These are phyloP conservation scores for Macrosoma leucophasiata DNA, from an alignment of 2,888 invertebrate genomes.

Conservation along the genomic window DNA sequence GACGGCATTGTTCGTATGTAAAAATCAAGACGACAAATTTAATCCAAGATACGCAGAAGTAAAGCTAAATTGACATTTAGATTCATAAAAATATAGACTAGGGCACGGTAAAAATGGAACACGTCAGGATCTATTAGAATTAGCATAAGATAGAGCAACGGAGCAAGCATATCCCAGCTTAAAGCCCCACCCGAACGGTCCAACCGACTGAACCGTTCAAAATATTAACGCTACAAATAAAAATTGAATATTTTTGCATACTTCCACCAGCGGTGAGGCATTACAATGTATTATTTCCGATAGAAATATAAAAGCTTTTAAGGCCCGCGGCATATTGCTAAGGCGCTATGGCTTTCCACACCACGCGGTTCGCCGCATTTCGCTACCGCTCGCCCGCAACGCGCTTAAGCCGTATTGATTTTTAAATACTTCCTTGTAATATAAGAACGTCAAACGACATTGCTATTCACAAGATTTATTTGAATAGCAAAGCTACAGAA, in stretches of 20 bases:
- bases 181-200: constrained; percentile 45
- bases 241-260: constrained; percentile 71
- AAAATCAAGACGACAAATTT: too few relatives aligned
- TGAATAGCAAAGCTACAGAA: too few relatives aligned
- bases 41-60: too few relatives aligned
- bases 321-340: constrained; percentile 59
- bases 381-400: constrained; percentile 34
- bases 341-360: constrained; percentile 53
- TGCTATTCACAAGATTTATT: too few relatives aligned
- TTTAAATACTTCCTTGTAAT: constrained; percentile 28
- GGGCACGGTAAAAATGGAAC: constrained; percentile 19
- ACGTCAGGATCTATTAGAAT: constrained; percentile 47
- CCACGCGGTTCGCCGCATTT: constrained; percentile 40
- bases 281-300: constrained; percentile 68
- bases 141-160: constrained; percentile 44
- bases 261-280: constrained; percentile 44
- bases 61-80: too few relatives aligned
- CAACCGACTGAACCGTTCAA: constrained; percentile 36
- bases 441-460: constrained; percentile 7
- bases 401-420: constrained; percentile 60
- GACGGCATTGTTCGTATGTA: too few relatives aligned
- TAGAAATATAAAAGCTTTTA: constrained; percentile 72
- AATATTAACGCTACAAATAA: constrained; percentile 60
- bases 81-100: too few relatives aligned
- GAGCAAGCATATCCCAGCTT: constrained; percentile 61